A percentile compares a stretch with the other conserved stretches of the same genome.
phyloP scores from a whole-genome alignment of 2,113 vertebrate species.

The Haplotaxodon microlepis region DNA sequence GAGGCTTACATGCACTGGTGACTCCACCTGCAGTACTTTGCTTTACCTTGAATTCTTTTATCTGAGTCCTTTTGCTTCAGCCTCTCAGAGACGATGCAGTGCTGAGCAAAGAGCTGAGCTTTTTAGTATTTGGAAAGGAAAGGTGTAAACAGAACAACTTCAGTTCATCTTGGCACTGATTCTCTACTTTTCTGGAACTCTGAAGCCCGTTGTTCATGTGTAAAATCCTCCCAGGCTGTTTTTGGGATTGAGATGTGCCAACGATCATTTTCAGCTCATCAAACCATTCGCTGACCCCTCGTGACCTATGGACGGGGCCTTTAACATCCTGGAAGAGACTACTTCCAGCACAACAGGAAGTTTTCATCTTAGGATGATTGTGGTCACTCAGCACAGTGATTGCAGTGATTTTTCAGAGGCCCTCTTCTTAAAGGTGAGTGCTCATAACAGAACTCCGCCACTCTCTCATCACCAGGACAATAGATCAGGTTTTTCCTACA shows the following conservation, averaged over 20 bases:
- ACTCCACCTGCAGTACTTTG: neutral
- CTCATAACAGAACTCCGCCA: rapidly evolving
- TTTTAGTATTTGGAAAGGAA: neutral
- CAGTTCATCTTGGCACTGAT: neutral
- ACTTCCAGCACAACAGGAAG: neutral
- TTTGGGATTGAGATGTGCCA: rapidly evolving
- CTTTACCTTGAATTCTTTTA: neutral
- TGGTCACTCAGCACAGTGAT: neutral
- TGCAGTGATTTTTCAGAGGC: neutral
- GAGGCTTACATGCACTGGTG: neutral
- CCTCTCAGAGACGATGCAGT: neutral
- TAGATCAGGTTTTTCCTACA: neutral
- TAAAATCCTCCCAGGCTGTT: rapidly evolving
- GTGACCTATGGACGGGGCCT: neutral
- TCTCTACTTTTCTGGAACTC: neutral
- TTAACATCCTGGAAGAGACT: neutral
- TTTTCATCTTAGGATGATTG: neutral
- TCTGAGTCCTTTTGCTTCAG: neutral
- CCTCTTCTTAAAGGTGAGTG: neutral
- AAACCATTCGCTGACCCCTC: neutral
- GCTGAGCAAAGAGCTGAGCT: rapidly evolving
- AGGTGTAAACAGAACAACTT: neutral
- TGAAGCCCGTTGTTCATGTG: neutral
- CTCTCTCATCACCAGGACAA: neutral
- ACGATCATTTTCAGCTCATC: neutral